Evolutionary conservation across 2,797 vertebrate genomes (phyloP), one percentile per base, ranked within the genome.

Genomic region (Anomalospiza imberbis): DNA sequence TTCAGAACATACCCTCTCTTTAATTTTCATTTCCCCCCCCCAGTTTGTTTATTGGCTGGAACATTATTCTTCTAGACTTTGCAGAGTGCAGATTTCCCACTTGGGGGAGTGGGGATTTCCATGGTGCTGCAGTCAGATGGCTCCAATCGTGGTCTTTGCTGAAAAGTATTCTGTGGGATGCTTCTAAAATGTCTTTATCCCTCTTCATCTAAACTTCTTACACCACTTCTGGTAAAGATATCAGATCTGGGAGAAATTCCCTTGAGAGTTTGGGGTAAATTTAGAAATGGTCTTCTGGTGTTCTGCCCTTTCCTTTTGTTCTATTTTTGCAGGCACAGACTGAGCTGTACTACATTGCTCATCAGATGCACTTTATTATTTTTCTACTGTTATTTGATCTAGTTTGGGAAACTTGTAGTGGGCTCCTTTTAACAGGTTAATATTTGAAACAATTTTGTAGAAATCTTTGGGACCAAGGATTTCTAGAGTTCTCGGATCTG

Each of bases 21-120:
- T 44, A 29, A 8, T 22, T 31, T 12, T 40, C 12, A 4, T 45
- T 77, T 6, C 0, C 29, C 34, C n/a, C 1, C n/a, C 15, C 6
- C 22, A 10, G 0, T 48, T 21, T 53, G 4, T 31, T 74, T 34
- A 16, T 57, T 68, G 76, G 20, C 32, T 81, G 55, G n/a, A 34
- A 62, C 3, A 2, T 77, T 31, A 16, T 66, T 75, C 19, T 38
- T 58, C 7, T 12, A 8, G 13, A 38, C 24, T 61, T 55, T 32
- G 21, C 32, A 50, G 54, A 34, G 36, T 63, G 72, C 32, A 67
- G 62, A 17, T 85, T 79, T 50, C 61, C 15, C 26, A 1, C 15
- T 8, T 11, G 11, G 28, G 40, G 25, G 8, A 40, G 12, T 10
- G 40, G 9, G 14, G 16, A 8, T 40, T 47, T 85, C 31, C n/a